Base-by-base conservation (phyloP, 2,888 invertebrate genomes). In the Tuta absoluta region DNA sequence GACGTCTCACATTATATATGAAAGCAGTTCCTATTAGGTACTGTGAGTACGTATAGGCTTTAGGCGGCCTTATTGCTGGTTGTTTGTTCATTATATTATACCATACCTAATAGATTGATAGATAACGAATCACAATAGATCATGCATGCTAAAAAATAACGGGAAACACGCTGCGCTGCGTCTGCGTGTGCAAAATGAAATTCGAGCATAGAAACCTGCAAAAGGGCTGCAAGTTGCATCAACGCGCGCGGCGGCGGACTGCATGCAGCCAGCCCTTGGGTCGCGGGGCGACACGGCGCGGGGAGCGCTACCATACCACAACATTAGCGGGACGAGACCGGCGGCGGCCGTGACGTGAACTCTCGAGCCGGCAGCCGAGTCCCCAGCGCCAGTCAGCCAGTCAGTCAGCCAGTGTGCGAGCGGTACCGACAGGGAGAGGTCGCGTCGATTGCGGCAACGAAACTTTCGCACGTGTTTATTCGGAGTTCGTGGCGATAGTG, bases 401-500 rank as follows among this genome's bases (percentile, higher is more conserved):
- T 64, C 28, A 28, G 28, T n/a, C 33, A 33, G 33, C 10, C 33
- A 21, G 79, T 78, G 65, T 66, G 69, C 66, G 66, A 59, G 66
- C 65, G 69, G 68, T 78, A 68, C 69, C 72, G 78, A 73, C 63
- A 28, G 78, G 0, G 79, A 68, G 74, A 83, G 84, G 75, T 71
- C 66, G 85, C 76, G 77, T 69, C 60, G 38, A 33, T 11, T 45
- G 60, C 21, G 53, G 1, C 1, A 37, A 66, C 63, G 67, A 57
- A 63, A 56, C 45, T 19, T 24, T 58, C 65, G 66, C 89, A 87
- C 88, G 88, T 88, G 88, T 70, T 76, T 17, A 69, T 62, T 68
- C 68, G 38, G 68, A 68, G 71, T 66, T 64, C 66, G 69, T 66
- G 66, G 41, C 63, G n/a, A 57, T 21, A 37, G 21, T 59, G 8